Conservation (phyloP, 2,888 invertebrate genomes). For the Papilio gigon region DNA sequence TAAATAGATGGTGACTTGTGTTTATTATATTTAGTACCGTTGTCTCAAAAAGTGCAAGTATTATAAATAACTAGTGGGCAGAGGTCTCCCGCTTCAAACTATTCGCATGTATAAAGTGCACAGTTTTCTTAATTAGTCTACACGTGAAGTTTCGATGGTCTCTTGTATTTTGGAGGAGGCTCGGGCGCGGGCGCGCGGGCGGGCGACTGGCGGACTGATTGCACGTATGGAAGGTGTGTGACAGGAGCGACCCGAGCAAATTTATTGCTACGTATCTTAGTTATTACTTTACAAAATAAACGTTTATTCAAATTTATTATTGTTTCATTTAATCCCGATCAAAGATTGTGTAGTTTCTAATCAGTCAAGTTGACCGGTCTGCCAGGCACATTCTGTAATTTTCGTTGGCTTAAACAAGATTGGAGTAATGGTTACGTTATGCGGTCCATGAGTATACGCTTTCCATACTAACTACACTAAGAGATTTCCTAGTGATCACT, state of each 20-base stretch:
- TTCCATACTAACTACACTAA: no score
- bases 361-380: not conserved
- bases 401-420: no score
- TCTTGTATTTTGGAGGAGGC: conserved; percentile 67
- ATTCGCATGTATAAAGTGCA: conserved; percentile 72
- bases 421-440: no score
- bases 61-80: conserved; percentile 25
- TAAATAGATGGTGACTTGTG: not conserved
- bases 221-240: conserved; percentile 51
- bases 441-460: no score
- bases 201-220: conserved; percentile 59
- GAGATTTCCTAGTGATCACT: no score
- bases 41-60: conserved; percentile 15
- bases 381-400: no score
- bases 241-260: conserved; percentile 64
- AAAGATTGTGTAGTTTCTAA: not conserved
- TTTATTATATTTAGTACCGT: conserved; percentile 21
- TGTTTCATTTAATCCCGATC: conserved; percentile 42
- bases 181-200: conserved; percentile 63
- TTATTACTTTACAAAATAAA: conserved; percentile 75
- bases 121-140: conserved; percentile 61
- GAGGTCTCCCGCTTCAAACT: conserved; percentile 57
- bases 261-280: conserved; percentile 75
- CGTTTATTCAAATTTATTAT: conserved; percentile 50
- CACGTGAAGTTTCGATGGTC: conserved; percentile 68